Base-by-base conservation (phyloP, 1,140 invertebrate species). In the Cataglyphis hispanica region DNA sequence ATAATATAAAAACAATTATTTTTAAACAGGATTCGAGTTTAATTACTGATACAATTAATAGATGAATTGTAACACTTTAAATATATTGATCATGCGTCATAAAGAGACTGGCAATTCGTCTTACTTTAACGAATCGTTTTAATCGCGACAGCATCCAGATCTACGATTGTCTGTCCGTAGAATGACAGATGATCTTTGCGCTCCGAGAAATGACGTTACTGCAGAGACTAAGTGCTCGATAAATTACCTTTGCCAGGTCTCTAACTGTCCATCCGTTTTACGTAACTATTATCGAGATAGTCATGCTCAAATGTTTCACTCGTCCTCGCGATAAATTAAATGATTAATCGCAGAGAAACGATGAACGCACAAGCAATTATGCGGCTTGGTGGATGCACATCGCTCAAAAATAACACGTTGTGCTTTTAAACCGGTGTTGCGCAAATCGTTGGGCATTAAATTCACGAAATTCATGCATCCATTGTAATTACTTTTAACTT, bases 111-210 rank as follows among this genome's bases (percentile, higher is more conserved):
- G 78, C 25, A 72, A 83, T 72, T 74, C 78, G 53, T 74, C 78
- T 83, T 74, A 83, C 67, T 27, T 61, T 60, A 83, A 83, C 56
- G 37, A 74, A 60, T 37, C 56, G 53, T 74, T 83, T 83, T 72
- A 83, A 74, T 83, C 67, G 67, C 60, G 78, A 83, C 60, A 74
- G 67, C 53, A 72, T 83, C 67, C 67, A 61, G 37, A 83, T 83
- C 67, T 27, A 72, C 53, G 67, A 83, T 83, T 83, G 78, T 43
- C 53, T 43, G 67, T 37, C 67, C 46, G 50, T 53, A 60, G 66
- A 72, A 83, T 83, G 78, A 83, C 60, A 72, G 66, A 83, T 74
- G 69, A 81, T 81, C 78, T 69, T 43, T 69, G 56, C 53, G 53
- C 10, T 83, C 50, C 53, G 67, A 72, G 78, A 83, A 74, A 74